Conservation (phyloP, 2,888 invertebrate species). For the Calliopum simillimum region DNA sequence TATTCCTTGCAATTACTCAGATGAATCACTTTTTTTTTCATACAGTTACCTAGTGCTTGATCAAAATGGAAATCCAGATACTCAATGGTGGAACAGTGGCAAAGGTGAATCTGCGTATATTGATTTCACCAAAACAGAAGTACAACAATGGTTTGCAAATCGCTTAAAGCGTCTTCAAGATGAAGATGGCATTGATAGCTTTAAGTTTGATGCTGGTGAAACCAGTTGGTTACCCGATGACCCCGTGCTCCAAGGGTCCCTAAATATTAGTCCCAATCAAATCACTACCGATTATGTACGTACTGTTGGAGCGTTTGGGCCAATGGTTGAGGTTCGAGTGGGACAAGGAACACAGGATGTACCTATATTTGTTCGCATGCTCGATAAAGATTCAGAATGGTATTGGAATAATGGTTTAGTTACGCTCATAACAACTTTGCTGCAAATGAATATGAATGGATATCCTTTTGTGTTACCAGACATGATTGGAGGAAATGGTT, state of each 20-base stretch:
- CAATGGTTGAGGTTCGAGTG: conserved; percentile 75
- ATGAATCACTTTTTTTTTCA: conserved; percentile 31
- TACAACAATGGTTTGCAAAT: conserved; percentile 70
- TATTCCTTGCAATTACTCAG: not conserved
- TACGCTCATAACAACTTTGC: conserved; percentile 74
- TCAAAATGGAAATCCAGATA: conserved; percentile 64
- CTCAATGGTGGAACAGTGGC: conserved; percentile 68
- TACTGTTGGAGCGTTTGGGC: conserved; percentile 70
- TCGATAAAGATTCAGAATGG: conserved; percentile 79
- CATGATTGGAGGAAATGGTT: conserved; percentile 78
- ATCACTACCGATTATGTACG: conserved; percentile 70
- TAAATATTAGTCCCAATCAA: conserved; percentile 65
- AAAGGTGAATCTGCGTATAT: conserved; percentile 70
- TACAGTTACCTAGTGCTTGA: conserved; percentile 69
- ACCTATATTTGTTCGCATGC: conserved; percentile 78
- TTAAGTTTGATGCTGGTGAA: conserved; percentile 86
- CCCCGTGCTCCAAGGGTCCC: conserved; percentile 71
- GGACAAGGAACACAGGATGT: conserved; percentile 74
- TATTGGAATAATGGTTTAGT: conserved; percentile 75
- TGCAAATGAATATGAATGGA: conserved; percentile 67
- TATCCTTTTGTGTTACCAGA: conserved; percentile 80
- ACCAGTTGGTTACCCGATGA: conserved; percentile 72
- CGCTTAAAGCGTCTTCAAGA: conserved; percentile 70
- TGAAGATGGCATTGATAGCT: conserved; percentile 76
- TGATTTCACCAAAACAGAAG: conserved; percentile 77